Evolutionary conservation across 2,888 invertebrate genomes (phyloP).

Genomic region (Agrypnus murinus): DNA sequence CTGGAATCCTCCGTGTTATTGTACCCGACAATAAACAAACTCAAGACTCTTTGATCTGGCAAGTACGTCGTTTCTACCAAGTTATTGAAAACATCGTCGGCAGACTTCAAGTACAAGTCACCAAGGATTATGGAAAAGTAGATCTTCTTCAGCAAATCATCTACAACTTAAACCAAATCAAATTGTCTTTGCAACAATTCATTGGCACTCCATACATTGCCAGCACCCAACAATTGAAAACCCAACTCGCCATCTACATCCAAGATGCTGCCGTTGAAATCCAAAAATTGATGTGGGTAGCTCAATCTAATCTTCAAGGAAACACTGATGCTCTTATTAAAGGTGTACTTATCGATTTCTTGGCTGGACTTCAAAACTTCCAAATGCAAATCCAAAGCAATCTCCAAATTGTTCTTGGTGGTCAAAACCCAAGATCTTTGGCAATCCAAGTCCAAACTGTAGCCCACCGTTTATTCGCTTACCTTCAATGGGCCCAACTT

Average conservation of each 20-base stretch:
- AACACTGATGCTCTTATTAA: constrained; percentile 3
- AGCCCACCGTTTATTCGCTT: constrained; percentile 19
- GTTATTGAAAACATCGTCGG: constrained; percentile 29
- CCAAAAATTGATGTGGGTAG: constrained; percentile 28
- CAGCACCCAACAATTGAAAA: constrained; percentile 16
- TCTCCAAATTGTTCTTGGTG: constrained; percentile 28
- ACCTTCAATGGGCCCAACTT: constrained; percentile 23
- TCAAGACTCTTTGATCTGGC: constrained; percentile 19
- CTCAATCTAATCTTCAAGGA: constrained; percentile 23
- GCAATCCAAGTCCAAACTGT: constrained; percentile 30
- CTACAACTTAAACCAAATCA: constrained; percentile 11
- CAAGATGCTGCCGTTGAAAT: constrained; percentile 21
- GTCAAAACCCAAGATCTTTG: constrained; percentile 20
- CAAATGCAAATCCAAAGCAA: constrained; percentile 37
- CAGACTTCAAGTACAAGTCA: not conserved
- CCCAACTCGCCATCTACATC: constrained; percentile 8
- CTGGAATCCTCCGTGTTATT: constrained; percentile 28
- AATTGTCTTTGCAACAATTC: not conserved
- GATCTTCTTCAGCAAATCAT: constrained; percentile 12
- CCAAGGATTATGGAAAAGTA: not conserved
- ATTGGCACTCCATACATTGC: not conserved
- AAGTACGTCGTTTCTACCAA: constrained; percentile 29
- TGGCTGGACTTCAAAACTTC: constrained; percentile 32
- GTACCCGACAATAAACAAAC: constrained; percentile 20
- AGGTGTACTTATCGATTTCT: constrained; percentile 27